These are phyloP conservation scores for Eilema depressum DNA, from an alignment of 2,888 invertebrate species.

Conservation along the genomic window DNA sequence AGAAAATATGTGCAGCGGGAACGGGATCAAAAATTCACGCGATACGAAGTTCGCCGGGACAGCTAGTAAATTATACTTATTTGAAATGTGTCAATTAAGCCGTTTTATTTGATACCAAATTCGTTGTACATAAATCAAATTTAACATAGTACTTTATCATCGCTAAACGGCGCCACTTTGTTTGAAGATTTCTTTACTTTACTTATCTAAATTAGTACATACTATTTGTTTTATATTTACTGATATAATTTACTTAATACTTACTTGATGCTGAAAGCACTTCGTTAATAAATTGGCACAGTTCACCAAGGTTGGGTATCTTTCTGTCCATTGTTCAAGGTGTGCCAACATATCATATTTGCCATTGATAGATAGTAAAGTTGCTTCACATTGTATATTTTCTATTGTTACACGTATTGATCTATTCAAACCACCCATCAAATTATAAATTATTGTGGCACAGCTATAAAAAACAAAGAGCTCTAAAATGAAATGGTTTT, in stretches of 20 bases:
- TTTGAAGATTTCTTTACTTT: too few species aligned
- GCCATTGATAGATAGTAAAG: background rate
- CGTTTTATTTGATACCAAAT: too few species aligned
- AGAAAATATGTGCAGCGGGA: too few species aligned
- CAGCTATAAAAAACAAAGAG: background rate
- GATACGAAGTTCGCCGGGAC: too few species aligned
- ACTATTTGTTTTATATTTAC: background rate
- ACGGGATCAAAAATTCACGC: too few species aligned
- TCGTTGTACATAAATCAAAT: too few species aligned
- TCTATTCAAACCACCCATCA: background rate
- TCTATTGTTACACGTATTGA: background rate
- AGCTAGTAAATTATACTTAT: too few species aligned
- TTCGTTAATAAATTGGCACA: conserved; percentile 21
- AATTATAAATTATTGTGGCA: background rate
- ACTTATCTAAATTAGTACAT: background rate
- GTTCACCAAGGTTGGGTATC: conserved; percentile 21
- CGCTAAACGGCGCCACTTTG: too few species aligned
- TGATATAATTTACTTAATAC: conserved; percentile 6
- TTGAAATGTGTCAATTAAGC: too few species aligned
- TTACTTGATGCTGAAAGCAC: conserved; percentile 18
- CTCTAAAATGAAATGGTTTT: background rate
- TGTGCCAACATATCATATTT: background rate
- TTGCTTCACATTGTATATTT: background rate
- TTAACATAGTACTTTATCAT: too few species aligned
- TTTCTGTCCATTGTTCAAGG: conserved; percentile 11